phyloP scores from a whole-genome alignment of 2,888 invertebrate genomes.

The Melieria omissa region DNA sequence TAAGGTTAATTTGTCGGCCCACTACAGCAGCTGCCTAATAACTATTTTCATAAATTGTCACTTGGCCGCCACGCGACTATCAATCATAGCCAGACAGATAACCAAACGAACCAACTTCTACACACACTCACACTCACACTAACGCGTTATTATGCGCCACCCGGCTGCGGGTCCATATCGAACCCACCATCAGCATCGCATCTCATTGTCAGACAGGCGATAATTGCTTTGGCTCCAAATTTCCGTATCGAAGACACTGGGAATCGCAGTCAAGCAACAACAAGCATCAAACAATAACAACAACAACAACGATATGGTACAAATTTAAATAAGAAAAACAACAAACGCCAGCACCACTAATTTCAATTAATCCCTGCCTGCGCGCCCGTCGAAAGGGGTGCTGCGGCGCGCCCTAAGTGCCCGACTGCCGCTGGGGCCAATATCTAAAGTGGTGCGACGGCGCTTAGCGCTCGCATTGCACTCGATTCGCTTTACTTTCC shows the following conservation, averaged over 20 bases:
- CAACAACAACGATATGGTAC: conserved; percentile 13
- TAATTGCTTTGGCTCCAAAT: conserved; percentile 64
- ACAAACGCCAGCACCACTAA: conserved; percentile 37
- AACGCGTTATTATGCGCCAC: background rate
- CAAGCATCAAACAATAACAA: background rate
- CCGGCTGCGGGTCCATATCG: background rate
- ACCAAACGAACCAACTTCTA: background rate
- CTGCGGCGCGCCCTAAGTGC: conserved; percentile 10
- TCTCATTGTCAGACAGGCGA: conserved; percentile 30
- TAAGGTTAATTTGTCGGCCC: too few species aligned
- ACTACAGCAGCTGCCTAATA: conserved; percentile 3
- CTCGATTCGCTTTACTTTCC: conserved; percentile 7
- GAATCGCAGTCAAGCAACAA: background rate
- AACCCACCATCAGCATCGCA: conserved; percentile 5
- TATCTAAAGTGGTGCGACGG: conserved; percentile 1
- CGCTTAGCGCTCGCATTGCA: conserved; percentile 25
- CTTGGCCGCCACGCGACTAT: conserved; percentile 12
- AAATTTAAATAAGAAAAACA: conserved; percentile 26
- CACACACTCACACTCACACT: too few species aligned
- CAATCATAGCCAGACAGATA: conserved; percentile 17
- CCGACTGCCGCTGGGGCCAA: background rate
- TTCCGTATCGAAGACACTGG: conserved; percentile 1
- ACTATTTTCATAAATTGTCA: conserved; percentile 28
- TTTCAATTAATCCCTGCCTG: conserved; percentile 40
- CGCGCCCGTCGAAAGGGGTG: conserved; percentile 23